Evolutionary conservation across 35 echinoderm and acorn worm genomes (phyloP).

Genomic region (Chiridota heheva): DNA sequence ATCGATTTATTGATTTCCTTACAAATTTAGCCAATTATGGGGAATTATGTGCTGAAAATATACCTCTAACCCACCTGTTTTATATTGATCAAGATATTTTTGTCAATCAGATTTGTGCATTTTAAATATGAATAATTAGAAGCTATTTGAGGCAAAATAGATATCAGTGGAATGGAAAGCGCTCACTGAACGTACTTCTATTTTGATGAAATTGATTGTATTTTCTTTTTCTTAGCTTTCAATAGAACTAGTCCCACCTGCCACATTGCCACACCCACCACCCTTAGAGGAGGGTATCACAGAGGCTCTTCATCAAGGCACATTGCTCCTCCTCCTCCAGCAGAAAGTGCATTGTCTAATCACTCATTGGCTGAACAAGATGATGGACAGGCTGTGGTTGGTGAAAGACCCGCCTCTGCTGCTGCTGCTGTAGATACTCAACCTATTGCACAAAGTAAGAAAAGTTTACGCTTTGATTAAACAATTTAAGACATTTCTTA

Average conservation of each 20-base stretch:
- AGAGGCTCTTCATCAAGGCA: slow-evolving; percentile 72
- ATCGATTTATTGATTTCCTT: too few species aligned
- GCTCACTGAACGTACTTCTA: not conserved
- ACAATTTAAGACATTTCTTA: too few species aligned
- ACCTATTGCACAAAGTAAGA: too few species aligned
- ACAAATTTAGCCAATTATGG: too few species aligned
- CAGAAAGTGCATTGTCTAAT: slow-evolving; percentile 23
- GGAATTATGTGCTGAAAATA: too few species aligned
- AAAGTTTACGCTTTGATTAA: too few species aligned
- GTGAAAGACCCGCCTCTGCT: not conserved
- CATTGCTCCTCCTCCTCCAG: slow-evolving; percentile 59
- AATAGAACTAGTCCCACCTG: slow-evolving; percentile 72
- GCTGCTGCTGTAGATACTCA: too few species aligned
- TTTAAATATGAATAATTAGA: too few species aligned
- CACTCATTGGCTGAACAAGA: slow-evolving; percentile 14
- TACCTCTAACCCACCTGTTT: too few species aligned
- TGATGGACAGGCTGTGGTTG: slow-evolving; percentile 10
- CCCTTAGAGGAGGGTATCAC: slow-evolving; percentile 83
- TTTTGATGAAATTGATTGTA: not conserved
- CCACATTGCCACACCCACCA: slow-evolving; percentile 74
- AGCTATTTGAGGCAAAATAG: too few species aligned
- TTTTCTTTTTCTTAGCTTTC: slow-evolving; percentile 43
- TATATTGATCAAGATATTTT: not conserved
- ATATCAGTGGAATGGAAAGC: too few species aligned
- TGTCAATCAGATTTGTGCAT: not conserved